Conservation (phyloP, 2,888 invertebrate genomes). For the Rotaria sp. region DNA sequence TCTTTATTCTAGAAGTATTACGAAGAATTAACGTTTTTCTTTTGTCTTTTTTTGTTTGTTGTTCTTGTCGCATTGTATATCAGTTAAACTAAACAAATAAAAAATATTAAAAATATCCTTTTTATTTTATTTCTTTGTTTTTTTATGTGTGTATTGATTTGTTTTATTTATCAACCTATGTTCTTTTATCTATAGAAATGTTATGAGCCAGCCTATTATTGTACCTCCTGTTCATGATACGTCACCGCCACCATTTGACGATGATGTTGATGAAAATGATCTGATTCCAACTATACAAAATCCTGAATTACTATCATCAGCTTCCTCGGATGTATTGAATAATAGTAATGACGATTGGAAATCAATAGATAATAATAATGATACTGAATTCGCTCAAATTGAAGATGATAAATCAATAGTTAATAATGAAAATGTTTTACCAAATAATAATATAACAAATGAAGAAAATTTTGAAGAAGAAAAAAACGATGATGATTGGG, state of each 20-base stretch:
- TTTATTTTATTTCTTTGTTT: not conserved
- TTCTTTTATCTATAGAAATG: not conserved
- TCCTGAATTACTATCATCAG: not conserved
- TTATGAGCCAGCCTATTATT: not conserved
- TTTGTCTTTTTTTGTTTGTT: not conserved
- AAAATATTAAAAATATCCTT: not conserved
- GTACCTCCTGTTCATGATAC: not conserved
- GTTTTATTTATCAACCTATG: not conserved
- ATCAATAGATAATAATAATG: constrained; percentile 14
- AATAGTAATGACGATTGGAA: constrained; percentile 2
- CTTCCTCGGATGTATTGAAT: not conserved
- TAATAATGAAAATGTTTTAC: not conserved
- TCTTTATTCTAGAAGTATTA: not conserved
- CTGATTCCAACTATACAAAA: not conserved
- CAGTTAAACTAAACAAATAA: not conserved
- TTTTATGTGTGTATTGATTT: too few relatives aligned
- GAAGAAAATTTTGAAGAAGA: not conserved
- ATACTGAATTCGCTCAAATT: not conserved
- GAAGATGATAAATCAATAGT: not conserved
- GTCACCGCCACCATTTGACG: constrained; percentile 11
- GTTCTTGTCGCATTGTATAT: not conserved
- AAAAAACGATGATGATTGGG: not conserved
- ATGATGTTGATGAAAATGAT: not conserved
- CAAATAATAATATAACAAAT: not conserved
- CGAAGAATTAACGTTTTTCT: not conserved